phyloP scores from a whole-genome alignment of 2,888 invertebrate genomes.

The Sialis fuliginosa region DNA sequence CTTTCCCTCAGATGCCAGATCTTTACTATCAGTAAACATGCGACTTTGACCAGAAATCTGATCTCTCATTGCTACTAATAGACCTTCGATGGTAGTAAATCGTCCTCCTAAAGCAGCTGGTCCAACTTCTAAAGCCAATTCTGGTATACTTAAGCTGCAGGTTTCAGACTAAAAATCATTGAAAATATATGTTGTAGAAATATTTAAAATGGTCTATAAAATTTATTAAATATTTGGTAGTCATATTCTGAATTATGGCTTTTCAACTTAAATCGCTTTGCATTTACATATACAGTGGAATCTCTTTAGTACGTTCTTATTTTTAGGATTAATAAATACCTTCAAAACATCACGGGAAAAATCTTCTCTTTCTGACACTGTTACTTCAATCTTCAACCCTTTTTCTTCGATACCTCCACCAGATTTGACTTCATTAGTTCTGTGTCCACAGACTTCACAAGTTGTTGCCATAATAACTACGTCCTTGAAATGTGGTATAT shows the following conservation, averaged over 20 bases:
- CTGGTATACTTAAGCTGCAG: constrained; percentile 62
- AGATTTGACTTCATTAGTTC: constrained; percentile 93
- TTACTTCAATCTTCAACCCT: constrained; percentile 62
- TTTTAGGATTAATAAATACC: constrained; percentile 24
- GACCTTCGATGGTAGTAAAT: constrained; percentile 90
- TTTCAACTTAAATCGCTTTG: no score
- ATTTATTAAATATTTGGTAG: background rate
- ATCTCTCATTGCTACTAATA: constrained; percentile 58
- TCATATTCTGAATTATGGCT: no score
- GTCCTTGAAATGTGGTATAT: constrained; percentile 94
- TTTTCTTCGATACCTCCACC: constrained; percentile 73
- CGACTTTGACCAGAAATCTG: constrained; percentile 51
- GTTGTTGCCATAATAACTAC: constrained; percentile 93
- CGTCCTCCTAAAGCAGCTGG: constrained; percentile 74
- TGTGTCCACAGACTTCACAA: constrained; percentile 79
- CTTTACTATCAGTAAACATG: constrained; percentile 55
- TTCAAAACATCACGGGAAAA: constrained; percentile 88
- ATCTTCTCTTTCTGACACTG: constrained; percentile 52
- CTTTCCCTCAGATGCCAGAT: constrained; percentile 30
- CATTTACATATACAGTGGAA: no score
- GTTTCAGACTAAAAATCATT: constrained; percentile 49
- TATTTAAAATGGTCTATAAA: constrained; percentile 3
- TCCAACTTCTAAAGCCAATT: constrained; percentile 75
- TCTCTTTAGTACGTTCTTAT: no score
- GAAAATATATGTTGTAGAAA: background rate